phyloP scores from a whole-genome alignment of 2,888 invertebrate species.

The Pomacea canaliculata region DNA sequence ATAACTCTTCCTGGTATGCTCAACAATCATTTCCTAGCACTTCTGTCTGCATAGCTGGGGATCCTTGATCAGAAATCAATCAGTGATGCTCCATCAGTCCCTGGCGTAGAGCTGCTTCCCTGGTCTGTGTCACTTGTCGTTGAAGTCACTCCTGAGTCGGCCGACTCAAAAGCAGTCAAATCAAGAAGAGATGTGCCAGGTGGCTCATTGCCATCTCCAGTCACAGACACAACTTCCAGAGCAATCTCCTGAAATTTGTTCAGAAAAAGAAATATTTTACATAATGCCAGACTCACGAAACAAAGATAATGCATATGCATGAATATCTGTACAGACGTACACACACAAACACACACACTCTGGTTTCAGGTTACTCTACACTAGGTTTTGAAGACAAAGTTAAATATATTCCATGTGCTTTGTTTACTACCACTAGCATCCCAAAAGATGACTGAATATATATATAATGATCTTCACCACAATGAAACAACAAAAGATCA shows the following conservation, averaged over 20 bases:
- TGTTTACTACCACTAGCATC: no score
- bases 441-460: no score
- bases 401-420: no score
- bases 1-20: no score
- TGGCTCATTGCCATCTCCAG: background rate
- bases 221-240: background rate
- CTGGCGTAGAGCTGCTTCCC: conserved; percentile 1
- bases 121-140: background rate
- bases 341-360: background rate
- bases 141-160: background rate
- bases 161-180: conserved; percentile 2
- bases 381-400: no score
- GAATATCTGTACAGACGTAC: background rate
- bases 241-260: conserved; percentile 2
- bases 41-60: no score
- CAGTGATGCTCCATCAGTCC: conserved; percentile 7
- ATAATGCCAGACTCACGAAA: background rate
- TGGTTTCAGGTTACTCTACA: no score
- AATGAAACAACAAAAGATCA: no score
- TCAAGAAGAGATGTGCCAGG: background rate
- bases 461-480: no score
- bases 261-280: no score
- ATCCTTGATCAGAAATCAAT: conserved; percentile 18
- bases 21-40: no score
- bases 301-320: background rate